phyloP scores from a whole-genome alignment of 2,888 invertebrate species.

The Biston stratarius region DNA sequence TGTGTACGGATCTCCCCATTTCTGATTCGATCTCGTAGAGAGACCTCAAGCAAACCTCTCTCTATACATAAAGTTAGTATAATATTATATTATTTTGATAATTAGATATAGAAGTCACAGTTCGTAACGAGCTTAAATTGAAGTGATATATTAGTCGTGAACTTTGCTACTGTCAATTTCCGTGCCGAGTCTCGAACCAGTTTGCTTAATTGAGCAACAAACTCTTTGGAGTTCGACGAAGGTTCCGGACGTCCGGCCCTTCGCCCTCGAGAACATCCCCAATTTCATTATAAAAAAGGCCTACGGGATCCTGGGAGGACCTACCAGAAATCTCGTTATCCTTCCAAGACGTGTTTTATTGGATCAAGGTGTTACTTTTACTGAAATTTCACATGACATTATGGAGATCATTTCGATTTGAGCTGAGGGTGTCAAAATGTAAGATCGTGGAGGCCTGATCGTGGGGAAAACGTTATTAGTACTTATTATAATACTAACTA shows the following conservation, averaged over 20 bases:
- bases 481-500: slow-evolving; percentile 1
- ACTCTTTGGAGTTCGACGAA: slow-evolving; percentile 60
- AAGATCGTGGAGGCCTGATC: slow-evolving; percentile 2
- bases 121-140: no score
- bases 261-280: slow-evolving; percentile 48
- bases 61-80: no score
- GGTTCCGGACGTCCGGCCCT: slow-evolving; percentile 65
- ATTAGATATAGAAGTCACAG: no score
- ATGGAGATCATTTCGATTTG: slow-evolving; percentile 35
- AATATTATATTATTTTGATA: no score
- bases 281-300: slow-evolving; percentile 64
- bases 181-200: slow-evolving; percentile 44
- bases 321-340: slow-evolving; percentile 60
- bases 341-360: slow-evolving; percentile 55
- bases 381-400: slow-evolving; percentile 45
- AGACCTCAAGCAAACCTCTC: no score
- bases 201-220: slow-evolving; percentile 70
- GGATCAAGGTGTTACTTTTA: slow-evolving; percentile 58
- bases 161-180: slow-evolving; percentile 16
- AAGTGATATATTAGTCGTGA: background rate
- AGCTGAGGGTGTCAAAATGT: slow-evolving; percentile 14
- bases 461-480: background rate
- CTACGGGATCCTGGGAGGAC: slow-evolving; percentile 39
- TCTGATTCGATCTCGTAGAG: no score
- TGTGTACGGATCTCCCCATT: no score